Evolutionary conservation across 2,888 invertebrate species (phyloP).

Genomic region (Polydrusus cervinus): DNA sequence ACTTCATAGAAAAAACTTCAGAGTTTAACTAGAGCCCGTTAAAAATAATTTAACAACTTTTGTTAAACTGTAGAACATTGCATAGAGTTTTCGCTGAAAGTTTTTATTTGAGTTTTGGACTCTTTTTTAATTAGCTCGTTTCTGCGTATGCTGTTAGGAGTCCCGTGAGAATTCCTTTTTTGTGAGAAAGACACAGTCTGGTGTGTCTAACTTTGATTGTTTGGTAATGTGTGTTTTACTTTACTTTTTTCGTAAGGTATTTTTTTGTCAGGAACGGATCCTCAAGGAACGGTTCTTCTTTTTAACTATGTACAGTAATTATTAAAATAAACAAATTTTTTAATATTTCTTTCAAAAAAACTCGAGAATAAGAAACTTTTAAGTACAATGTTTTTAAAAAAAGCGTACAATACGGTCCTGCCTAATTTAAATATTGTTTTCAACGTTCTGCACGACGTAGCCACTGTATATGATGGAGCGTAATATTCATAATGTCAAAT

Average conservation of each 20-base stretch:
- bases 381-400: too few relatives aligned
- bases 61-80: slow-evolving; percentile 21
- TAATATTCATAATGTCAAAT: too few relatives aligned
- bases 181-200: background rate
- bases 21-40: slow-evolving; percentile 46
- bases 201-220: slow-evolving; percentile 20
- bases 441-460: too few relatives aligned
- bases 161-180: slow-evolving; percentile 3
- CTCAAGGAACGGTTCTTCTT: too few relatives aligned
- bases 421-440: too few relatives aligned
- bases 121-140: slow-evolving; percentile 48
- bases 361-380: too few relatives aligned
- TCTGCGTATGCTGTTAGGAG: slow-evolving; percentile 10
- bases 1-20: slow-evolving; percentile 37
- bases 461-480: too few relatives aligned
- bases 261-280: too few relatives aligned
- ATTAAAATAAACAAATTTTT: too few relatives aligned
- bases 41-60: slow-evolving; percentile 52
- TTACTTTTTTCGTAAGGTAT: background rate
- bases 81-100: slow-evolving; percentile 35
- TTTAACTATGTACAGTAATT: too few relatives aligned
- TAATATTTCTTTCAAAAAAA: too few relatives aligned
- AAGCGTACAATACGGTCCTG: too few relatives aligned
- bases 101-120: slow-evolving; percentile 42
- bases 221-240: background rate